A percentile compares a stretch with the other conserved stretches of the same genome.
Conservation (phyloP, 2,888 invertebrate species). For the Lasius platythorax region DNA sequence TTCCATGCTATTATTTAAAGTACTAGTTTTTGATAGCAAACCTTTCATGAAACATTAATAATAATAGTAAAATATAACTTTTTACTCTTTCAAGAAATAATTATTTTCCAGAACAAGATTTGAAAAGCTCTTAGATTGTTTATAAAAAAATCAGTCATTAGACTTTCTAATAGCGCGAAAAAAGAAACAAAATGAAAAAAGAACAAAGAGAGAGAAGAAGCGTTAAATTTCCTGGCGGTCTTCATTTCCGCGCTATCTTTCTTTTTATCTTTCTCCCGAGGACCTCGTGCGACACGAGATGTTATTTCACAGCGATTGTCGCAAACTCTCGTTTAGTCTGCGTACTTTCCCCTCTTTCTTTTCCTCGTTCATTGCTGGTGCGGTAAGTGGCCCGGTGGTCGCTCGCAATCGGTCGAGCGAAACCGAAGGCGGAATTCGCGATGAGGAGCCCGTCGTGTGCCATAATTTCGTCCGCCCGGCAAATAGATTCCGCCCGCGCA, state of each 20-base stretch:
- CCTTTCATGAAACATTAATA: not conserved
- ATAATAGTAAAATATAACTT: not conserved
- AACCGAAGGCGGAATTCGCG: not conserved
- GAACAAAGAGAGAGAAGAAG: not conserved
- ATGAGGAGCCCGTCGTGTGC: not conserved
- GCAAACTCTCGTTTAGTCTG: constrained; percentile 50
- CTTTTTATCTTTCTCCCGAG: constrained; percentile 38
- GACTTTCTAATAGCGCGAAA: not conserved
- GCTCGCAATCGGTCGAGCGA: not conserved
- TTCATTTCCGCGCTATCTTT: constrained; percentile 47
- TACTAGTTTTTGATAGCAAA: not conserved
- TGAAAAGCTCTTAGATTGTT: not conserved
- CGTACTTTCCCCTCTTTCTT: not conserved
- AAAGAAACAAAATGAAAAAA: not conserved
- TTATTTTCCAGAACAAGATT: not conserved
- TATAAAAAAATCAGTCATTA: not conserved
- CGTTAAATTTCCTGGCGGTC: constrained; percentile 40
- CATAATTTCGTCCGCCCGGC: not conserved
- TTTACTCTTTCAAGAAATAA: not conserved
- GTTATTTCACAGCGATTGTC: constrained; percentile 53
- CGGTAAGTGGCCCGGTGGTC: not conserved
- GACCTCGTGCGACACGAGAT: constrained; percentile 27
- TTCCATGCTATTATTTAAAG: not conserved
- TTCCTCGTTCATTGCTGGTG: not conserved
- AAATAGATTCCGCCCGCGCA: constrained; percentile 31